Conservation (phyloP, 1,140 invertebrate genomes). For the Meloidogyne exigua region DNA sequence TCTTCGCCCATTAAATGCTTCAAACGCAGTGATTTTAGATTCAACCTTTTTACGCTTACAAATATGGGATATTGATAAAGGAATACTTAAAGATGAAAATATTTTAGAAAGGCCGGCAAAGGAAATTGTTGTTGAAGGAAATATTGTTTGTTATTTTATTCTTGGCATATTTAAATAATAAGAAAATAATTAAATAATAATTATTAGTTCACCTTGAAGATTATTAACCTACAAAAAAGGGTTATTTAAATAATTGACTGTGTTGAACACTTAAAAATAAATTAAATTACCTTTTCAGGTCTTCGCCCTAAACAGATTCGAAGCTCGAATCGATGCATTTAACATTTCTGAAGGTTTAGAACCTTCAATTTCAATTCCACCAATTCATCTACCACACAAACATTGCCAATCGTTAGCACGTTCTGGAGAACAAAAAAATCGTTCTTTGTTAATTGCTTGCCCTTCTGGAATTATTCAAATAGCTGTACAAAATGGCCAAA, state of each 20-base stretch:
- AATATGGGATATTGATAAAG: not conserved
- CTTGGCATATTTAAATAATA: not conserved
- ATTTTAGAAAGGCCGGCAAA: slow-evolving; percentile 1
- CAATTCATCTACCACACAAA: not conserved
- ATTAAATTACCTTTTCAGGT: not conserved
- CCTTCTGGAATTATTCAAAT: slow-evolving; percentile 1
- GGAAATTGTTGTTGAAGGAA: slow-evolving; percentile 20
- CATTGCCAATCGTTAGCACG: not conserved
- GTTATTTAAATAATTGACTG: too few species aligned
- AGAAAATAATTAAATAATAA: too few species aligned
- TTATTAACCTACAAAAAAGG: too few species aligned
- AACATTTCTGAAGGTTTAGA: not conserved
- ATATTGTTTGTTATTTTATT: not conserved
- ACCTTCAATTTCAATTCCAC: not conserved
- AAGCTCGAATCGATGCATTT: not conserved
- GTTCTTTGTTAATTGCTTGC: not conserved
- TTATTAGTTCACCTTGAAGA: too few species aligned
- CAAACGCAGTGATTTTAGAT: slow-evolving; percentile 9
- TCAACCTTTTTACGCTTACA: not conserved
- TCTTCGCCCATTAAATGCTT: slow-evolving; percentile 14
- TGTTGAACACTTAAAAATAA: too few species aligned
- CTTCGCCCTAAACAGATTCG: not conserved
- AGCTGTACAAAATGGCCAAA: slow-evolving; percentile 1
- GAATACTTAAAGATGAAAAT: not conserved
- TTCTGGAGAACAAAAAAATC: not conserved